These are phyloP conservation scores for Anolis apletophallus DNA, from an alignment of 2,797 vertebrate genomes.

Conservation along the genomic window DNA sequence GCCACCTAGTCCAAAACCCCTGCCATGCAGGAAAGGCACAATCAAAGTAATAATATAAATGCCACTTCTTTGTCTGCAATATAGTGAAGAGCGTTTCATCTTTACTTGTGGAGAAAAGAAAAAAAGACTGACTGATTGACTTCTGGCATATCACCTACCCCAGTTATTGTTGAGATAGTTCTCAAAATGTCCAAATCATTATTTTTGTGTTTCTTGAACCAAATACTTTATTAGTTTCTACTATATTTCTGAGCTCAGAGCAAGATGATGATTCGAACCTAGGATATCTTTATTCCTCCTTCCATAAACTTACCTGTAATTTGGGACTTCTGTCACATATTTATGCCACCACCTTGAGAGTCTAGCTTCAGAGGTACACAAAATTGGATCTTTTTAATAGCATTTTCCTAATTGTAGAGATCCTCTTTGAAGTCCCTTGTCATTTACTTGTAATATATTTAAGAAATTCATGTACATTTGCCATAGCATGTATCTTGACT, in stretches of 20 bases:
- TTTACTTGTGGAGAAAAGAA: neutral
- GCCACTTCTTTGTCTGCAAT: neutral
- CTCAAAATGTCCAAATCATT: neutral
- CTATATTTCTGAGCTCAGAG: too few species aligned
- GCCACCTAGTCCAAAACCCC: too few species aligned
- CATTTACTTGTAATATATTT: neutral
- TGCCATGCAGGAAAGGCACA: too few species aligned
- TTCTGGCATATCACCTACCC: neutral
- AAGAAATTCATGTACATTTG: neutral
- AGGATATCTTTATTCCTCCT: neutral
- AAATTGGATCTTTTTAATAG: too few species aligned
- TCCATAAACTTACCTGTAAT: neutral
- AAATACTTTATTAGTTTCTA: too few species aligned
- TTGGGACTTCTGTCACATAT: neutral
- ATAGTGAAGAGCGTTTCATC: neutral
- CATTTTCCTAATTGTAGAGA: too few species aligned
- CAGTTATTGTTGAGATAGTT: neutral
- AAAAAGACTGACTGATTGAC: too few species aligned
- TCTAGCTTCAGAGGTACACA: too few species aligned
- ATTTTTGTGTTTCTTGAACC: neutral
- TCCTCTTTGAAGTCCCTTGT: too few species aligned
- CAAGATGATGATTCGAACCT: neutral
- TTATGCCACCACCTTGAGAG: too few species aligned
- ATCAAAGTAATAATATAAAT: too few species aligned
- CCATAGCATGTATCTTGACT: neutral